Base-by-base conservation (phyloP, 2,888 invertebrate species). In the Machimus atricapillus region DNA sequence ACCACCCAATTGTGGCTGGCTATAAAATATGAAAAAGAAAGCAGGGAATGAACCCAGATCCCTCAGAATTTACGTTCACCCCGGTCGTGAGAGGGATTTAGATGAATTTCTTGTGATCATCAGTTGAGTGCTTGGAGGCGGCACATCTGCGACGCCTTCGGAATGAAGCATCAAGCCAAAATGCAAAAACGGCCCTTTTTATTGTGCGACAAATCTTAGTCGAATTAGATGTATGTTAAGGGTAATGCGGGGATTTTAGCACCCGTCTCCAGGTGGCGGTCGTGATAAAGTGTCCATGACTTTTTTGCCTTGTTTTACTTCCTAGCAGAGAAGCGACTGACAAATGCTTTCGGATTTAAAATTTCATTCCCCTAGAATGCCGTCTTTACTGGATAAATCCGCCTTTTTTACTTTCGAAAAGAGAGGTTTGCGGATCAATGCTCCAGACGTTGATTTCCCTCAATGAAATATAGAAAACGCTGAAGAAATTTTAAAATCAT, bases 1-100 rank as follows among this genome's bases (percentile, higher is more conserved):
- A 79, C 79, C 79, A 79, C 79, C 31, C 79, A 79, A 79, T 79
- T 79, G 52, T 40, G 79, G 46, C 52, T 23, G 40, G 52, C 52
- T 46, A 79, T 78, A 78, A 78, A 78, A 78, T 66, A 66, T 66
- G 66, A 66, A 66, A 66, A 66, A 66, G 66, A 66, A 66, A 27
- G 27, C 66, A 8, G 27, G 66, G 66, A 66, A 27, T 66, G 66
- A 66, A 66, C 66, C 66, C 27, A 27, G 66, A 66, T 66, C 66
- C 66, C 14, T 27, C 66, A 1, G 66, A 66, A 66, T 66, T 66
- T 66, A 66, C 66, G 66, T 66, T 66, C 66, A 27, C 66, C 66
- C 66, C 27, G 14, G 66, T 23, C 66, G 66, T 66, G 66, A 19
- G 66, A 19, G 66, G 66, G 66, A 66, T 66, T 66, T 27, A 66